Evolutionary conservation across 2,797 vertebrate genomes (phyloP).

Genomic region (Kryptolebias ocellatus): DNA sequence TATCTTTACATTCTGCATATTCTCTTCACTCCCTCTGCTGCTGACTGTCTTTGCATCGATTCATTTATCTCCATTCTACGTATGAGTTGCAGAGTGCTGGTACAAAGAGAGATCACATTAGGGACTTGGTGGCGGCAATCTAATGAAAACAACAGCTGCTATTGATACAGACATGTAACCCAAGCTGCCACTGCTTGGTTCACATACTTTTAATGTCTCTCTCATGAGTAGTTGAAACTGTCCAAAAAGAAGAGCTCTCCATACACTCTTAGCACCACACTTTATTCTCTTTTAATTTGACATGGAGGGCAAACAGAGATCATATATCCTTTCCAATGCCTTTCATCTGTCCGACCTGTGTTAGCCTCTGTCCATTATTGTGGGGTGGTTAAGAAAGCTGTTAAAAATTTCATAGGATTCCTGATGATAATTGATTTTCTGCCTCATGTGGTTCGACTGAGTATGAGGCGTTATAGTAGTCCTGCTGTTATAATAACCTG

Average conservation of each 20-base stretch:
- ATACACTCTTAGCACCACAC: not conserved
- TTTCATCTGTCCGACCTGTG: slow-evolving; percentile 50
- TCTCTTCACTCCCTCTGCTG: not conserved
- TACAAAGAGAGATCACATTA: slow-evolving; percentile 25
- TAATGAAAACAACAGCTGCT: slow-evolving; percentile 43
- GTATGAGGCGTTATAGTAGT: slow-evolving; percentile 7
- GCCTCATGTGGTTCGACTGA: slow-evolving; percentile 37
- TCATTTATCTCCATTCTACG: slow-evolving; percentile 30
- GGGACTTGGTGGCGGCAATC: slow-evolving; percentile 31
- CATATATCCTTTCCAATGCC: slow-evolving; percentile 17
- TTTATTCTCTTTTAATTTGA: slow-evolving; percentile 43
- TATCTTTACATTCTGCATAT: not conserved
- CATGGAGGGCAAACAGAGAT: slow-evolving; percentile 12
- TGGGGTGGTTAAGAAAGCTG: slow-evolving; percentile 29
- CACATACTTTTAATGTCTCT: slow-evolving; percentile 19
- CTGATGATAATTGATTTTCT: slow-evolving; percentile 68
- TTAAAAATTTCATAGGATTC: slow-evolving; percentile 55
- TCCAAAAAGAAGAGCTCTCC: slow-evolving; percentile 3
- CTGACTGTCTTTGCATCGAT: not conserved
- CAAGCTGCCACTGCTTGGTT: slow-evolving; percentile 1
- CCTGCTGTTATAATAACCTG: slow-evolving; percentile 46
- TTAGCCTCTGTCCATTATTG: slow-evolving; percentile 13
- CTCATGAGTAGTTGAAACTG: slow-evolving; percentile 16
- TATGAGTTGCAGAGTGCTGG: slow-evolving; percentile 1
- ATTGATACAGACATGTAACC: slow-evolving; percentile 42